A percentile compares a stretch with the other conserved stretches of the same genome.
Evolutionary conservation across 1,140 invertebrate species (phyloP).

Genomic region (Cyclargus thomasi): DNA sequence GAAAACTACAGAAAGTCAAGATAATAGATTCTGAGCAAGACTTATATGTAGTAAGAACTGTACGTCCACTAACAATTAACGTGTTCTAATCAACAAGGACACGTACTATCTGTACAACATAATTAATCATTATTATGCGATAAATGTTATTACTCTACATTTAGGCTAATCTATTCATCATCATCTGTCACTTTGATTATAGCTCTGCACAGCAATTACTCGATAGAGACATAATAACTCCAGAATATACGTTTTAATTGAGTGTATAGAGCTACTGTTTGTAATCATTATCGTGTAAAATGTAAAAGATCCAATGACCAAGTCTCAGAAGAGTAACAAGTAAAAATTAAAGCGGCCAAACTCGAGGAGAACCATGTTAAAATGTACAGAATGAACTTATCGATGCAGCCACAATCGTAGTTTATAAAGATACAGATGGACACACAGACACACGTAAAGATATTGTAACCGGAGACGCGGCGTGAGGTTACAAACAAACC

Average conservation of each 20-base stretch:
- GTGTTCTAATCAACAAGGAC: neutral
- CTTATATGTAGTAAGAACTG: neutral
- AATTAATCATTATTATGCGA: slow-evolving; percentile 2
- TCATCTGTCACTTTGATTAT: neutral
- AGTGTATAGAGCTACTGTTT: no score
- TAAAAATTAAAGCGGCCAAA: no score
- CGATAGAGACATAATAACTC: no score
- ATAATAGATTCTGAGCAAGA: no score
- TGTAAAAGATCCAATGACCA: neutral
- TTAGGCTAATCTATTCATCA: slow-evolving; percentile 1
- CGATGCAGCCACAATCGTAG: no score
- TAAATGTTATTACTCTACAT: neutral
- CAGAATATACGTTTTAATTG: no score
- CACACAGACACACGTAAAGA: neutral
- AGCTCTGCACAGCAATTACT: neutral
- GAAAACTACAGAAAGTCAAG: no score
- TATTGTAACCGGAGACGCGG: slow-evolving; percentile 19
- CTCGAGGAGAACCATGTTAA: no score
- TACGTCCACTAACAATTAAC: neutral
- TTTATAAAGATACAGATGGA: neutral
- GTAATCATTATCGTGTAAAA: no score
- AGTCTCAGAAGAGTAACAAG: neutral
- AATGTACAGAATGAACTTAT: no score
- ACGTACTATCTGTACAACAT: neutral
- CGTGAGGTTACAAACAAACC: slow-evolving; percentile 24